phyloP scores from a whole-genome alignment of 2,888 invertebrate genomes.

The Shargacucullia verbasci region DNA sequence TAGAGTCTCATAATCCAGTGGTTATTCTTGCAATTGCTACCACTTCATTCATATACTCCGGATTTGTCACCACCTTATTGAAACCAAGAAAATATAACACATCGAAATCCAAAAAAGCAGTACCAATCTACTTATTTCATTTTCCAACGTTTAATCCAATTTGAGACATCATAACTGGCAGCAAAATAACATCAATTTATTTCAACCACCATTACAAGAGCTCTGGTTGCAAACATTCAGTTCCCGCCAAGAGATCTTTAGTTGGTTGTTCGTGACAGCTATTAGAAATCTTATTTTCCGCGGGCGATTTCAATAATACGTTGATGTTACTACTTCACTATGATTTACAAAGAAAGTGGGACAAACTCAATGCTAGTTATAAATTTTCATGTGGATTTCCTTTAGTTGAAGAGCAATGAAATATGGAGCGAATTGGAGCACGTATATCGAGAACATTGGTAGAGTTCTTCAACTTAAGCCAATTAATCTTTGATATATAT shows the following conservation, averaged over 20 bases:
- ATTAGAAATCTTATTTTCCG: constrained; percentile 66
- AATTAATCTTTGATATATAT: no score
- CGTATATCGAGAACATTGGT: constrained; percentile 23
- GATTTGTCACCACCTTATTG: no score
- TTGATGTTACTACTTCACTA: constrained; percentile 38
- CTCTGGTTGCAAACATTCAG: constrained; percentile 18
- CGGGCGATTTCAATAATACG: constrained; percentile 64
- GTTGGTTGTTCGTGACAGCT: constrained; percentile 33
- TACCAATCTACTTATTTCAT: constrained; percentile 16
- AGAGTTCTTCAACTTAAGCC: no score
- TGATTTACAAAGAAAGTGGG: constrained; percentile 59
- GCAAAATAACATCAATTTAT: constrained; percentile 42
- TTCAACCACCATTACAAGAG: constrained; percentile 22
- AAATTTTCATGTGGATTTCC: constrained; percentile 51
- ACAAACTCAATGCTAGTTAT: constrained; percentile 25
- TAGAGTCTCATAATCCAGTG: no score
- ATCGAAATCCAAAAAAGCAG: no score
- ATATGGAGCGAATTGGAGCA: constrained; percentile 8
- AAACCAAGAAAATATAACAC: no score
- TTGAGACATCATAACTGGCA: constrained; percentile 17
- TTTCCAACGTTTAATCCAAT: constrained; percentile 45
- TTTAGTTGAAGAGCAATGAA: constrained; percentile 6
- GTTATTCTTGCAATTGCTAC: no score
- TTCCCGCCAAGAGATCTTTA: constrained; percentile 9
- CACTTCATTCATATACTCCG: no score